Evolutionary conservation across 2,113 vertebrate genomes (phyloP), one percentile per base, ranked within the genome.

Genomic region (Apaloderma vittatum): DNA sequence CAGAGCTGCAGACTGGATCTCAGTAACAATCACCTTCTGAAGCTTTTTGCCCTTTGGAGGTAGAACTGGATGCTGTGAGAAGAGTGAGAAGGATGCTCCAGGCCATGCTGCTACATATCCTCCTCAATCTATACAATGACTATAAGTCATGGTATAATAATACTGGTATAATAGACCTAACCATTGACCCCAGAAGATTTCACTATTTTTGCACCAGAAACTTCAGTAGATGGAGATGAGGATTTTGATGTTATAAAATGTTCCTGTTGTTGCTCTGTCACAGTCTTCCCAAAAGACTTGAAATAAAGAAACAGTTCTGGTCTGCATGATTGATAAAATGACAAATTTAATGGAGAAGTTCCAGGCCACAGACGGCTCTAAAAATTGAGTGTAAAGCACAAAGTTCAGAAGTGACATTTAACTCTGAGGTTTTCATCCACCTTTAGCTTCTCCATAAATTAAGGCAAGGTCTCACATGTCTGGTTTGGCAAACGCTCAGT

Each of bases 121-220:
- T 74, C n/a, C 62, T 92, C n/a, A 24, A 19, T 58, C 68, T 49
- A 32, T 27, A 14, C 29, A 45, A 24, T 21, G 29, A 36, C 49
- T 63, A 5, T 11, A 36, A 58, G 36, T 61, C 36, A 52, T 18
- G 26, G 63, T 34, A 34, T 24, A 85, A 40, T 30, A 90, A 14
- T 12, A 40, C 0, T 55, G 43, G 24, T 70, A 27, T 45, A 11
- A 54, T 51, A 79, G 46, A 74, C 32, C 27, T 37, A 45, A 23
- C 34, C 0, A 0, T 2, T 74, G 49, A 36, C 22, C 40, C 26
- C 49, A 52, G 36, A 59, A 34, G 27, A 82, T 3, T 59, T 29
- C 34, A 73, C 40, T 22, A 15, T 32, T 71, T 90, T 79, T 54
- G 15, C 32, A 27, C 61, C 51, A 91, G 58, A 85, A 76, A 61